These are phyloP conservation scores for Argyra leucocephala DNA, from an alignment of 2,888 invertebrate species.

Conservation along the genomic window DNA sequence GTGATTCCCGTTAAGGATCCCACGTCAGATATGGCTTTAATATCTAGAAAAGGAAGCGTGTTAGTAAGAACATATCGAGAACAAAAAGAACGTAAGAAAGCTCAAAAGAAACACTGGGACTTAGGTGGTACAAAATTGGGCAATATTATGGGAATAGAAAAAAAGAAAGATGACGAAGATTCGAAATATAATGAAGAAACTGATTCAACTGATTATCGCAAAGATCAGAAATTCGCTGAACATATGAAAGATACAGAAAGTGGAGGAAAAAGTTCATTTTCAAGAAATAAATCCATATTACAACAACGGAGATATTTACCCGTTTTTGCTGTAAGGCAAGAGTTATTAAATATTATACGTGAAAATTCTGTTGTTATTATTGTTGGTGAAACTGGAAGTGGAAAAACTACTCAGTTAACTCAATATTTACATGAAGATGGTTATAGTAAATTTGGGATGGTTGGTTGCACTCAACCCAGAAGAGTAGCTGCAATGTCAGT, in stretches of 20 bases:
- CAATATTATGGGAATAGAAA: conserved; percentile 91
- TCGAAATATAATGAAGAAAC: conserved; percentile 52
- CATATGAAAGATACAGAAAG: conserved; percentile 68
- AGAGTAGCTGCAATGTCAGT: conserved; percentile 99
- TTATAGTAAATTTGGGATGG: conserved; percentile 81
- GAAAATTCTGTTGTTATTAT: conserved; percentile 93
- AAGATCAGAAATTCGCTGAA: conserved; percentile 93
- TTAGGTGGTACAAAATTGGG: conserved; percentile 79
- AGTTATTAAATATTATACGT: conserved; percentile 78
- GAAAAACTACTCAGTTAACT: conserved; percentile 92
- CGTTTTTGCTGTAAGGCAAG: conserved; percentile 89
- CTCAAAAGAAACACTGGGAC: conserved; percentile 99
- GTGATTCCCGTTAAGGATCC: conserved; percentile 95
- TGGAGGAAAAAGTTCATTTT: conserved; percentile 69
- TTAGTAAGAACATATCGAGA: conserved; percentile 85
- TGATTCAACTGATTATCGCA: conserved; percentile 75
- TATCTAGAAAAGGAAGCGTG: conserved; percentile 86
- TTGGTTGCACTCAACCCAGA: conserved; percentile 96
- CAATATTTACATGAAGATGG: conserved; percentile 98
- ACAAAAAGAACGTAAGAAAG: conserved; percentile 91
- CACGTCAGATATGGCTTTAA: conserved; percentile 94
- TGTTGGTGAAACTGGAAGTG: conserved; percentile 56
- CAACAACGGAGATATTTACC: conserved; percentile 89
- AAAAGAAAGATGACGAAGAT: conserved; percentile 69
- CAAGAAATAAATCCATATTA: conserved; percentile 68